Evolutionary conservation across 1,140 invertebrate species (phyloP).

Genomic region (Paramacrobiotus metropolitanus): DNA sequence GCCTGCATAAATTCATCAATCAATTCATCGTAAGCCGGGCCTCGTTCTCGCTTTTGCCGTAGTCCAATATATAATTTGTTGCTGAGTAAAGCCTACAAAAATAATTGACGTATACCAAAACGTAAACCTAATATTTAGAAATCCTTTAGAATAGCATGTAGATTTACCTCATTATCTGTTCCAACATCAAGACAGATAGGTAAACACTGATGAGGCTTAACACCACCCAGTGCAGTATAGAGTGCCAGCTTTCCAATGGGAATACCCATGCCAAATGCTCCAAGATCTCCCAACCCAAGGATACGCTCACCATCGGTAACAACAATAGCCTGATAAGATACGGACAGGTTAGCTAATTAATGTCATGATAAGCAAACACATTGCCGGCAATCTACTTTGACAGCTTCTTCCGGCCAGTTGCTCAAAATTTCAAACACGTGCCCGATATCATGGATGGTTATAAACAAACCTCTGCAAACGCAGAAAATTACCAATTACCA

Average conservation of each 20-base stretch:
- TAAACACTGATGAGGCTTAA: conserved; percentile 72
- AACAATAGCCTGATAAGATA: conserved; percentile 45
- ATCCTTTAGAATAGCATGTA: background rate
- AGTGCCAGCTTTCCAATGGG: conserved; percentile 76
- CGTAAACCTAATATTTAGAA: background rate
- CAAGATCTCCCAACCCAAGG: conserved; percentile 72
- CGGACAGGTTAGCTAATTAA: conserved; percentile 6
- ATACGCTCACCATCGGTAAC: conserved; percentile 88
- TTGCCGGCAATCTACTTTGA: no score
- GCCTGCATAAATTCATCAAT: conserved; percentile 96
- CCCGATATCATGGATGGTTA: conserved; percentile 85
- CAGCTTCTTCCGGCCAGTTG: conserved; percentile 69
- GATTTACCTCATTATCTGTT: conserved; percentile 52
- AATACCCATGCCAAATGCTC: conserved; percentile 84
- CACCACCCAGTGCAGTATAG: conserved; percentile 74
- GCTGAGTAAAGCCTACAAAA: background rate
- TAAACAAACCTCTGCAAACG: conserved; percentile 51
- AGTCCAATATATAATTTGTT: conserved; percentile 54
- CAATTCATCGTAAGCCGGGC: conserved; percentile 71
- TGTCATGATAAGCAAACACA: background rate
- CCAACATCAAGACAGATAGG: conserved; percentile 79
- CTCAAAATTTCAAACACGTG: conserved; percentile 39
- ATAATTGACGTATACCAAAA: background rate
- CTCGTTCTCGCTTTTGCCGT: conserved; percentile 55
- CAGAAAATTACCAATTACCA: conserved; percentile 8